A percentile compares a stretch with the other conserved stretches of the same genome.
Conservation (phyloP, 30 jellyfish, hydroid and myxozoan species). For the Hydra vulgaris region DNA sequence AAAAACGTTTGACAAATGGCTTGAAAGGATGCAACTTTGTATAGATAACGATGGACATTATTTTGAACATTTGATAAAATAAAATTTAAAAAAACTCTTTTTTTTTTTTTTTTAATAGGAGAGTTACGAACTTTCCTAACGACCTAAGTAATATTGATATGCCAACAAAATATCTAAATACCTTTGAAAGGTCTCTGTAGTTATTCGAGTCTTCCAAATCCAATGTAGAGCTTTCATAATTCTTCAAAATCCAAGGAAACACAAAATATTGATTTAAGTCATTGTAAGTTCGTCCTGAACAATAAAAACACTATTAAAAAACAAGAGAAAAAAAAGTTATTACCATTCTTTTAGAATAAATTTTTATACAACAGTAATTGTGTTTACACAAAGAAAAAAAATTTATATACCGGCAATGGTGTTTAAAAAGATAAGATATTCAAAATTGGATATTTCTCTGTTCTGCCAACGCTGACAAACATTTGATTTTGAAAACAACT, state of each 20-base stretch:
- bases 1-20: too few relatives aligned
- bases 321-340: not conserved
- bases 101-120: too few relatives aligned
- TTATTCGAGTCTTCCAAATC: slow-evolving; percentile 37
- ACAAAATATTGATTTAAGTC: slow-evolving; percentile 82
- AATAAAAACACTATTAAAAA: not conserved
- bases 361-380: too few relatives aligned
- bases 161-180: not conserved
- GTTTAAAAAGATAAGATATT: slow-evolving; percentile 69
- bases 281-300: slow-evolving; percentile 57
- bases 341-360: not conserved
- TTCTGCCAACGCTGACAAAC: slow-evolving; percentile 88
- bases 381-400: too few relatives aligned
- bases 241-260: slow-evolving; percentile 79
- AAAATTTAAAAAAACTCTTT: too few relatives aligned
- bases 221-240: slow-evolving; percentile 50
- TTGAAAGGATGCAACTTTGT: too few relatives aligned
- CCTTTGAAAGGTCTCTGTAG: slow-evolving; percentile 81
- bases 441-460: slow-evolving; percentile 77
- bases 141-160: too few relatives aligned
- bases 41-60: not conserved
- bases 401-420: slow-evolving; percentile 50
- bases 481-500: slow-evolving; percentile 69
- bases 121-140: too few relatives aligned
- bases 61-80: too few relatives aligned